A percentile compares a stretch with the other conserved stretches of the same genome.
These are phyloP conservation scores for Lucilia sericata DNA, from an alignment of 1,140 invertebrate genomes.

Conservation along the genomic window DNA sequence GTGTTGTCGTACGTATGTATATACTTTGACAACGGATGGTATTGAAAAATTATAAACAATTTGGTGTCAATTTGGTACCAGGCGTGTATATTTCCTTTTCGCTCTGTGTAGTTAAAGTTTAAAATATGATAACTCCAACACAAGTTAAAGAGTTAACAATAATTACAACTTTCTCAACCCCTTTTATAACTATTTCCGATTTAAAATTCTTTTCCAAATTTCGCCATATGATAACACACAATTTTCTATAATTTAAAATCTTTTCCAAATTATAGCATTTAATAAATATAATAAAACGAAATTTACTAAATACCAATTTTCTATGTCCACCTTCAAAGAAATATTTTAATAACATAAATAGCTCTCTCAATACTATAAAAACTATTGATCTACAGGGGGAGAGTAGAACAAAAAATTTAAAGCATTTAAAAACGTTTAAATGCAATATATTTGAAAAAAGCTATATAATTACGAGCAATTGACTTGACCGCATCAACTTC, in stretches of 20 bases:
- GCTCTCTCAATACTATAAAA: neutral
- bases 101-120: too few relatives aligned
- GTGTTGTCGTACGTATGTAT: too few relatives aligned
- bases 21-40: too few relatives aligned
- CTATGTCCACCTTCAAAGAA: constrained; percentile 15
- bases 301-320: neutral
- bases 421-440: constrained; percentile 24
- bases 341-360: constrained; percentile 14
- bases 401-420: neutral
- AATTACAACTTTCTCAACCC: too few relatives aligned
- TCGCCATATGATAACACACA: neutral
- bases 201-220: neutral
- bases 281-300: neutral
- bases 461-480: constrained; percentile 27
- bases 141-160: too few relatives aligned
- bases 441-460: constrained; percentile 18
- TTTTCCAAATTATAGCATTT: neutral
- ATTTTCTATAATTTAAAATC: neutral
- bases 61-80: too few relatives aligned
- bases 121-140: too few relatives aligned
- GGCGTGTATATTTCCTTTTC: too few relatives aligned
- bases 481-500: constrained; percentile 13
- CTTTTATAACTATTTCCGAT: too few relatives aligned
- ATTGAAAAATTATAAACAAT: too few relatives aligned
- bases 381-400: neutral